Conservation (phyloP, 2,113 vertebrate species). For the Chascanopsetta lugubris region DNA sequence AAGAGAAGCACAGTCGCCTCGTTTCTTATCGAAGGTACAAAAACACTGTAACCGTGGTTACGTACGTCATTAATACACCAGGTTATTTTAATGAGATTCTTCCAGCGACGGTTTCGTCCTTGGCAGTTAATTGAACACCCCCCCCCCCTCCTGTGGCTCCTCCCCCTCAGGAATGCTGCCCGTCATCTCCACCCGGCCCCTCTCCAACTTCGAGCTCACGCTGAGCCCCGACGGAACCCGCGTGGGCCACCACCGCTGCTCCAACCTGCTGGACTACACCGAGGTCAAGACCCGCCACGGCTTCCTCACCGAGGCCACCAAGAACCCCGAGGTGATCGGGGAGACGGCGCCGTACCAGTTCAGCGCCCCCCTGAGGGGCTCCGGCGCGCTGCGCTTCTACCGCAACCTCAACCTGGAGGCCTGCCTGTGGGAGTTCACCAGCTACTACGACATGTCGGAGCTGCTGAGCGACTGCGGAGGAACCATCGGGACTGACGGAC, state of each 20-base stretch:
- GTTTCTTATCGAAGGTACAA: no score
- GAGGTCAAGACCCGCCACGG: slow-evolving; percentile 91
- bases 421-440: slow-evolving; percentile 93
- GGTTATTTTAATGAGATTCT: no score
- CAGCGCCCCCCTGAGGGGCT: slow-evolving; percentile 83
- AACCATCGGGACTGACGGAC: slow-evolving; percentile 89
- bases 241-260: slow-evolving; percentile 93
- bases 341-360: slow-evolving; percentile 91
- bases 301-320: slow-evolving; percentile 87
- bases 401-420: slow-evolving; percentile 93
- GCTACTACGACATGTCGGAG: slow-evolving; percentile 96
- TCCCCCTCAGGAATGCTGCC: slow-evolving; percentile 89
- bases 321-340: slow-evolving; percentile 84
- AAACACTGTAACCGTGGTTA: not conserved
- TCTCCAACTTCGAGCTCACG: slow-evolving; percentile 94
- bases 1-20: no score
- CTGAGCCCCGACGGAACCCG: slow-evolving; percentile 93
- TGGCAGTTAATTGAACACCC: slow-evolving; percentile 1
- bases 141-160: not conserved
- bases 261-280: slow-evolving; percentile 90
- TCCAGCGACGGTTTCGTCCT: no score
- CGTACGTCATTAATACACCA: not conserved
- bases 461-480: slow-evolving; percentile 87
- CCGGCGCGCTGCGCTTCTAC: slow-evolving; percentile 89
- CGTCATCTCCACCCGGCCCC: slow-evolving; percentile 89